Evolutionary conservation across 2,797 vertebrate species (phyloP), one percentile per base, ranked within the genome.

Genomic region (Heliangelus exortis): DNA sequence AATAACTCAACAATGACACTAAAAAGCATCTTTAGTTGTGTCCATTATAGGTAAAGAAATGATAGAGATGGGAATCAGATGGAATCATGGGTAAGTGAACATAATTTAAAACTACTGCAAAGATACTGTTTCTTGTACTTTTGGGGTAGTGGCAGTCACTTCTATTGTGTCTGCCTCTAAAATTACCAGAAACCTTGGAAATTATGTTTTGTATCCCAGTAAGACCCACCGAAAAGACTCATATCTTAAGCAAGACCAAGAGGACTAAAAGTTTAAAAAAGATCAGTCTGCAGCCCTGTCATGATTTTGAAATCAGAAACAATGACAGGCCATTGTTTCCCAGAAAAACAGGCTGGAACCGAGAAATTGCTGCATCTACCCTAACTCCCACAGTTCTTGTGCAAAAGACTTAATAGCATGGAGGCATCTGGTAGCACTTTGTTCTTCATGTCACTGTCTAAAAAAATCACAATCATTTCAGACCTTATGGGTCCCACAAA

Each of bases 11-110:
- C 31, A 67, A 39, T 1, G 6, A 31, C 59, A 82, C 45, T 34
- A 83, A 76, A 89, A 92, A 72, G 47, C 36, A 76, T 45, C 54
- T 92, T 96, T 12, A 89, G 71, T 36, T 79, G 55, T 65, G 65
- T 15, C 43, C 29, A 14, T 21, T 43, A 47, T 9, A 48, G 31
- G 21, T 22, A 61, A 53, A 41, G 31, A 89, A 68, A 79, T 29
- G 33, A 72, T 31, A 66, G 31, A 58, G n/a, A 48, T 0, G 10
- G 19, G n/a, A 15, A 87, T 68, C 54, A 87, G 36, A 66, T 66
- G 57, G 54, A 68, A 87, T 20, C 31, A 53, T 2, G 17, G 18
- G 36, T 19, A 57, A 89, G 89, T 15, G 31, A 73, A 54, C 48
- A 87, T 55, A 54, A 73, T 21, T 65, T 79, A 58, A 76, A 67